phyloP scores from a whole-genome alignment of 2,888 invertebrate species.

The Agonopterix alstromeriana region DNA sequence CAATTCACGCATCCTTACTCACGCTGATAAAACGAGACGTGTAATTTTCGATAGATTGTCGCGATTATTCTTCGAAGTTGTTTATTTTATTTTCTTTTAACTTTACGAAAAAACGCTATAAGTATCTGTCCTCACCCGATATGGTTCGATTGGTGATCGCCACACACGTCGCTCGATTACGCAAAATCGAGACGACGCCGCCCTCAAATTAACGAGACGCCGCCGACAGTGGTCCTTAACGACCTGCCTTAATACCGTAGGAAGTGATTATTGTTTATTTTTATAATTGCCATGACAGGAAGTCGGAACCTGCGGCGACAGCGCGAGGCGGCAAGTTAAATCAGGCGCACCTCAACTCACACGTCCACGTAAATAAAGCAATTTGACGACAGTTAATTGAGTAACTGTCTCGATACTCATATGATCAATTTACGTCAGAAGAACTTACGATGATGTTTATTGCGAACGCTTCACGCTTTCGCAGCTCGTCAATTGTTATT shows the following conservation, averaged over 20 bases:
- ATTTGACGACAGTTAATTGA: constrained; percentile 39
- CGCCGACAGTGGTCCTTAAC: constrained; percentile 43
- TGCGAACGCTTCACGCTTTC: background rate
- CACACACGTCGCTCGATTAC: constrained; percentile 62
- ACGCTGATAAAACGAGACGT: constrained; percentile 18
- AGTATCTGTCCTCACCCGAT: constrained; percentile 28
- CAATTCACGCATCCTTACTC: constrained; percentile 6
- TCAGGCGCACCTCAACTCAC: constrained; percentile 26
- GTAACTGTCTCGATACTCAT: constrained; percentile 26
- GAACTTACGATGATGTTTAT: constrained; percentile 2
- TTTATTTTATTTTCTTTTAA: background rate
- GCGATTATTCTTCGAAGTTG: background rate
- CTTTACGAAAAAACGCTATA: background rate
- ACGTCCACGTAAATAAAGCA: constrained; percentile 54
- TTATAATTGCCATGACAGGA: constrained; percentile 65
- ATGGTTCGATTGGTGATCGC: constrained; percentile 33
- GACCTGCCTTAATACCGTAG: constrained; percentile 51
- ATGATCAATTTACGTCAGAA: constrained; percentile 26
- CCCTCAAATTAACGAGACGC: constrained; percentile 52
- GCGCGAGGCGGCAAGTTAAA: constrained; percentile 25
- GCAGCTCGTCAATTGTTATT: too few relatives aligned
- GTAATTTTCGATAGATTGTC: constrained; percentile 25
- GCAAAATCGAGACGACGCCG: constrained; percentile 48
- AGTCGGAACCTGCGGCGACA: constrained; percentile 36
- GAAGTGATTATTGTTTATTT: constrained; percentile 74